phyloP scores from a whole-genome alignment of 2,888 invertebrate genomes.

The Eudemis profundana region DNA sequence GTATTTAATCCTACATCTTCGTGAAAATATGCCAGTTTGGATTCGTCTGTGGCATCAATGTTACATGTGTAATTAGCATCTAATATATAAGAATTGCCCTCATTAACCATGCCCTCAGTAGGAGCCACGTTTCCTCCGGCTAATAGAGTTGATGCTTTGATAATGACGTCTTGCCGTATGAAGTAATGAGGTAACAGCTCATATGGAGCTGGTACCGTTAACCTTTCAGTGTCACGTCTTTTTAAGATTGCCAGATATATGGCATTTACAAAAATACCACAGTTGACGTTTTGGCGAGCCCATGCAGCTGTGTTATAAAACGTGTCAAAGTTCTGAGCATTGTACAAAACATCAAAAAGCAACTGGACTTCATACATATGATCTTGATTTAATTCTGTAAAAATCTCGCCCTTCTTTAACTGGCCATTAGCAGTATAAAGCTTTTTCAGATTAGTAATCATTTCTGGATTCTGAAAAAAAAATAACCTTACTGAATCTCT shows the following conservation, averaged over 20 bases:
- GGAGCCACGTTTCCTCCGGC: slow-evolving; percentile 61
- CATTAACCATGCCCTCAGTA: slow-evolving; percentile 61
- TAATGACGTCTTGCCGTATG: slow-evolving; percentile 86
- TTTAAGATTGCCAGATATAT: slow-evolving; percentile 85
- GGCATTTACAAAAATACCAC: slow-evolving; percentile 86
- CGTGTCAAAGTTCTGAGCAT: slow-evolving; percentile 84
- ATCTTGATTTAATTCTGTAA: slow-evolving; percentile 67
- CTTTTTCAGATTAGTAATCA: slow-evolving; percentile 61
- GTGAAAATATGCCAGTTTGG: slow-evolving; percentile 88
- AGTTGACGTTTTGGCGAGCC: slow-evolving; percentile 87
- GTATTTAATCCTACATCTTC: slow-evolving; percentile 89
- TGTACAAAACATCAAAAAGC: slow-evolving; percentile 79
- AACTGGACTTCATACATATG: slow-evolving; percentile 68
- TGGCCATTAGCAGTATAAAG: slow-evolving; percentile 62
- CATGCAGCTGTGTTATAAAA: slow-evolving; percentile 86
- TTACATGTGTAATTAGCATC: slow-evolving; percentile 74
- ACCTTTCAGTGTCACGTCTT: slow-evolving; percentile 83
- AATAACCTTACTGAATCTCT: background rate
- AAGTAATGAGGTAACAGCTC: slow-evolving; percentile 89
- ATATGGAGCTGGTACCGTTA: slow-evolving; percentile 87
- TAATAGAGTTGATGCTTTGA: slow-evolving; percentile 70
- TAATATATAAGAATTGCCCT: slow-evolving; percentile 72
- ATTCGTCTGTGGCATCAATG: slow-evolving; percentile 80
- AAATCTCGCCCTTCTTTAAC: slow-evolving; percentile 71
- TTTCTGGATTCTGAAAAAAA: slow-evolving; percentile 65